phyloP scores from a whole-genome alignment of 2,113 vertebrate species.

The Aramus guarauna region DNA sequence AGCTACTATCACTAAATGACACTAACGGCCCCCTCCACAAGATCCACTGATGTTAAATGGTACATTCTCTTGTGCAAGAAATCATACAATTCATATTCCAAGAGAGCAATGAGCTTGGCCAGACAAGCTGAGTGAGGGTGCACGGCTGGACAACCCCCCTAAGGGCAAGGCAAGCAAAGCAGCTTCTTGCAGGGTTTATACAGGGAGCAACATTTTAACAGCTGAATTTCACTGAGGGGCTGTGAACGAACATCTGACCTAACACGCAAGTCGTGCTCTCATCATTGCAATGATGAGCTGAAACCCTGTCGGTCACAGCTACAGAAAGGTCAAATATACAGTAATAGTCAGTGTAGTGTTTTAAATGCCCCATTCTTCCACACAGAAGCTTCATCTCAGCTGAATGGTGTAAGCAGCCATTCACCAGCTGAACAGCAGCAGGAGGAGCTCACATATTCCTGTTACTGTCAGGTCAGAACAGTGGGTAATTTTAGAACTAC shows the following conservation, averaged over 20 bases:
- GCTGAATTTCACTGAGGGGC: neutral
- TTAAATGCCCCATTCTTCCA: neutral
- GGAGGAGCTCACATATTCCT: neutral
- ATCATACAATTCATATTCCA: neutral
- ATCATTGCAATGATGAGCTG: neutral
- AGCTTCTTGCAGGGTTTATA: neutral
- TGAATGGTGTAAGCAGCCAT: neutral
- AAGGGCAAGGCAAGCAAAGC: neutral
- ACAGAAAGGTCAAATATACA: neutral
- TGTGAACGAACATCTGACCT: neutral
- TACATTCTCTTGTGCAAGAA: neutral
- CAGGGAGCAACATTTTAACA: neutral
- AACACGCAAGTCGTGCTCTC: neutral
- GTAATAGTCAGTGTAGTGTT: neutral
- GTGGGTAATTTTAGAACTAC: slow-evolving; percentile 24
- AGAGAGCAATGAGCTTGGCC: neutral
- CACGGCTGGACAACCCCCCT: neutral
- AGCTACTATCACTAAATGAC: neutral
- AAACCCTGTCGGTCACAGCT: neutral
- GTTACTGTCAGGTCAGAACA: neutral
- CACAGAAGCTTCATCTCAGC: neutral
- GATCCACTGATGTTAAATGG: neutral
- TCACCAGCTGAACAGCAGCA: neutral
- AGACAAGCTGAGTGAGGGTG: neutral
- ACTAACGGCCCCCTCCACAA: rapidly evolving